Percentiles rank a stretch among this genome's conserved stretches.
Evolutionary conservation across 1,140 invertebrate genomes (phyloP).

Genomic region (silkworm (Bombyx mori)): DNA sequence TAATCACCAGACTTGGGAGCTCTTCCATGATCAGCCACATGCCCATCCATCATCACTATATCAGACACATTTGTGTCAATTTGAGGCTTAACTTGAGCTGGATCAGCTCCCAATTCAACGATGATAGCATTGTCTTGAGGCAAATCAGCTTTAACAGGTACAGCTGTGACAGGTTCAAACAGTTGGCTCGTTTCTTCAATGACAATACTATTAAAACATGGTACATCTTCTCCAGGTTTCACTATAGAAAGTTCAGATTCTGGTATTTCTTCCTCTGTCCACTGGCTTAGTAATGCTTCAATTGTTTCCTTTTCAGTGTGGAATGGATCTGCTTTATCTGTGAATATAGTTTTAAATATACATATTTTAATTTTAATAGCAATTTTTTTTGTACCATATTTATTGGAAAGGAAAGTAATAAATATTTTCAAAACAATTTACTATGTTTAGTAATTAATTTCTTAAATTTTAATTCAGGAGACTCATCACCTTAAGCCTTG

Average conservation of each 20-base stretch:
- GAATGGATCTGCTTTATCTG: slow-evolving; percentile 57
- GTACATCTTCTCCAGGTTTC: slow-evolving; percentile 27
- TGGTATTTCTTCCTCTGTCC: slow-evolving; percentile 61
- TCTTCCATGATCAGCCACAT: slow-evolving; percentile 27
- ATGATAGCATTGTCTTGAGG: slow-evolving; percentile 43
- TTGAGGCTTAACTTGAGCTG: too few species aligned
- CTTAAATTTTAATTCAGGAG: too few species aligned
- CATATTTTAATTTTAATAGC: too few species aligned
- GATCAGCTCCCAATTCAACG: slow-evolving; percentile 33
- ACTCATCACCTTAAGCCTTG: too few species aligned
- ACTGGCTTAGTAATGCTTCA: slow-evolving; percentile 59
- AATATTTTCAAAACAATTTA: too few species aligned
- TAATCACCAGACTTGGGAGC: slow-evolving; percentile 36
- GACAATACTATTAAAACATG: slow-evolving; percentile 48
- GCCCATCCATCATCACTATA: slow-evolving; percentile 39
- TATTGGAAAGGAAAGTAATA: too few species aligned
- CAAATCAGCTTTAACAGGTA: slow-evolving; percentile 28
- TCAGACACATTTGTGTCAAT: slow-evolving; percentile 13
- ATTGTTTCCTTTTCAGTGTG: slow-evolving; percentile 56
- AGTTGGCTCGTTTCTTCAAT: slow-evolving; percentile 54
- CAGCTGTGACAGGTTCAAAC: slow-evolving; percentile 45
- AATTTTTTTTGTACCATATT: too few species aligned
- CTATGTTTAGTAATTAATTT: too few species aligned
- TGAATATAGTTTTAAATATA: not conserved
- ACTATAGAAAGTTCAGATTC: slow-evolving; percentile 34